Base-by-base conservation (phyloP, 2,888 invertebrate species). In the Chymomyza procnemis region DNA sequence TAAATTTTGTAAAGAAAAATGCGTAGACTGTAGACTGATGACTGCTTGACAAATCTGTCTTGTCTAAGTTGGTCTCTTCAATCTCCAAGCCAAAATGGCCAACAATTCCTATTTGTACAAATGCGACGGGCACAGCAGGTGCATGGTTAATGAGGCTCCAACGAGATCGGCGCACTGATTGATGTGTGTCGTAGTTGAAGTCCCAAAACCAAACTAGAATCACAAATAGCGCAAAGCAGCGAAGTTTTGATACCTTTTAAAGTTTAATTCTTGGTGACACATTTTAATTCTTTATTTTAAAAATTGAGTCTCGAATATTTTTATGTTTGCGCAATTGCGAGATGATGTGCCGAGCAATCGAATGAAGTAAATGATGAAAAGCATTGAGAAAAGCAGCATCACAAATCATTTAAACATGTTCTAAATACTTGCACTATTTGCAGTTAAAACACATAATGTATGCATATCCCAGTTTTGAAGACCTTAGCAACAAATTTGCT, bases 71-170 rank as follows among this genome's bases (percentile, higher is more conserved):
- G 16, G 16, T 50, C 50, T n/a, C 9, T 16, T 16, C 2, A 50
- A 18, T 50, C 18, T 19, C 19, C 5, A 50, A 4, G 16, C 18
- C 16, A 50, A 50, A 50, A 50, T 16, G 8, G 0, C 5, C 19
- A 1, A 57, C 57, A 57, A 57, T 57, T 34, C 41, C 3, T 8
- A 55, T 19, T 55, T 55, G 22, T 30, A 2, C 16, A 16, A 57
- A n/a, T 26, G 30, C 21, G 19, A 75, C 71, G 76, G 70, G 71
- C 69, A 68, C 71, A 19, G 55, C 64, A 62, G 72, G 62, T 67
- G 86, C 76, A 83, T 83, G 68, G 54, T 60, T 79, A 86, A 83
- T 84, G 83, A 86, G 73, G 8, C 19, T 16, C 16, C 50, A 50
- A 19, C 16, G 30, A 52, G 47, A 65, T 59, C 66, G 64, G 59